Conservation (phyloP, 1,140 invertebrate species). For the Zaprionus ghesquierei region DNA sequence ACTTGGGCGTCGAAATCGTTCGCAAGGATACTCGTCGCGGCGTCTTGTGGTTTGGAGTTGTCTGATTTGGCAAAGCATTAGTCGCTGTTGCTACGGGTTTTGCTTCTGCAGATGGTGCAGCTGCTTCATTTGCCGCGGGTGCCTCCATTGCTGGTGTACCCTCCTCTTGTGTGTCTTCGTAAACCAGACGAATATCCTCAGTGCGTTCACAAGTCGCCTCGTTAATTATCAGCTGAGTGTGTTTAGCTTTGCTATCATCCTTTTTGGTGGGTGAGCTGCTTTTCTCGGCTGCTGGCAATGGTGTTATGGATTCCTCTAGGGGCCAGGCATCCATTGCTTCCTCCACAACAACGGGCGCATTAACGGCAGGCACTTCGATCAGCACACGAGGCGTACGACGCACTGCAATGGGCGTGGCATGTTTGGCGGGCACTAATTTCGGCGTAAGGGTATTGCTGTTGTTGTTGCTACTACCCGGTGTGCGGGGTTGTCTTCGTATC, state of each 20-base stretch:
- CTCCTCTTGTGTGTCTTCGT: slow-evolving; percentile 84
- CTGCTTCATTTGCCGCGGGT: background rate
- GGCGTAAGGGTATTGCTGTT: slow-evolving; percentile 41
- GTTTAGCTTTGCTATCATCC: slow-evolving; percentile 50
- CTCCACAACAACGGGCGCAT: slow-evolving; percentile 82
- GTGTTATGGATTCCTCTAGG: slow-evolving; percentile 55
- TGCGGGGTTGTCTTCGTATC: slow-evolving; percentile 66
- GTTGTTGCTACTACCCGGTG: slow-evolving; percentile 53
- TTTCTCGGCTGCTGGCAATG: slow-evolving; percentile 5
- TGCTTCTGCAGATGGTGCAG: slow-evolving; percentile 62
- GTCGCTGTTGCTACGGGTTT: slow-evolving; percentile 8
- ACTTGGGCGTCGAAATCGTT: slow-evolving; percentile 89
- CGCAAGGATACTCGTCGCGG: slow-evolving; percentile 88
- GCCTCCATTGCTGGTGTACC: slow-evolving; percentile 36
- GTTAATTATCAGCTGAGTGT: slow-evolving; percentile 74
- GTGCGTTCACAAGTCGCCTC: slow-evolving; percentile 82
- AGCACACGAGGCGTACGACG: slow-evolving; percentile 67
- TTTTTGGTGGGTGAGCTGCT: background rate
- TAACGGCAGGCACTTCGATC: slow-evolving; percentile 38
- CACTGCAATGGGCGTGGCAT: slow-evolving; percentile 73
- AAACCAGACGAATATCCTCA: slow-evolving; percentile 87
- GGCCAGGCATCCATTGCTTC: slow-evolving; percentile 85
- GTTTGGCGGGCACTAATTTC: slow-evolving; percentile 43
- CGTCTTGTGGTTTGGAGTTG: slow-evolving; percentile 83
- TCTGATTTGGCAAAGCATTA: slow-evolving; percentile 47